Evolutionary conservation across 2,113 vertebrate species (phyloP).

Genomic region (Hippocampus abdominalis): DNA sequence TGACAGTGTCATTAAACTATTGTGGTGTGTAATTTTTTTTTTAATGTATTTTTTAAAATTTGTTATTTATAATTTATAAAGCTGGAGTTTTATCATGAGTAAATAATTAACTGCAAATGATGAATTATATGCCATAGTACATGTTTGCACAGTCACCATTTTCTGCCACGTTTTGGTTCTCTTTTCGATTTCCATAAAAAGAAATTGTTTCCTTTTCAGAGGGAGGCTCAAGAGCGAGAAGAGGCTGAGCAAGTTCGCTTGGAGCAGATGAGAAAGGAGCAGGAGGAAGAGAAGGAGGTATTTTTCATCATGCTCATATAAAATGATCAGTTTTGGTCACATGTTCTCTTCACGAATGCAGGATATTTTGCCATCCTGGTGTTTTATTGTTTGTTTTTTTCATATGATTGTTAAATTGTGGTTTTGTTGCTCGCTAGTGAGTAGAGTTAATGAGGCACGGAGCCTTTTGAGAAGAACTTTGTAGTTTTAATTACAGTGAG

Average conservation of each 20-base stretch:
- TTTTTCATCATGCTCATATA: background rate
- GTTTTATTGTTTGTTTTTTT: conserved; percentile 1
- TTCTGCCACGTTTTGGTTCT: background rate
- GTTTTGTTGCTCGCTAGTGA: conserved; percentile 40
- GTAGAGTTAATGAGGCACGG: conserved; percentile 15
- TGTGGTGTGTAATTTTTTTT: too few relatives aligned
- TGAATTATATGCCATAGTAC: too few relatives aligned
- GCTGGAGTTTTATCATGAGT: too few relatives aligned
- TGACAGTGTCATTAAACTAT: too few relatives aligned
- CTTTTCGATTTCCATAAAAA: conserved; percentile 8
- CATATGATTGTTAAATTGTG: conserved; percentile 41
- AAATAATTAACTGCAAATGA: too few relatives aligned
- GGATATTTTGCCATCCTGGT: background rate
- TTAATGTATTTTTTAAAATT: too few relatives aligned
- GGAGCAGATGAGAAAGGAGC: conserved; percentile 92
- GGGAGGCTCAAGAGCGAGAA: conserved; percentile 95
- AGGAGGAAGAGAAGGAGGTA: conserved; percentile 97
- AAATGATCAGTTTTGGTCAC: background rate
- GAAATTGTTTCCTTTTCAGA: conserved; percentile 65
- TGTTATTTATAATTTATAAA: too few relatives aligned
- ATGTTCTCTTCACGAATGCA: background rate
- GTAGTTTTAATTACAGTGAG: conserved; percentile 49
- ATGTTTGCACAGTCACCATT: too few relatives aligned
- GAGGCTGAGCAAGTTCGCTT: conserved; percentile 94
- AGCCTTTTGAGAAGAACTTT: conserved; percentile 30